phyloP scores from a whole-genome alignment of 2,888 invertebrate species.

The Plusia festucae region DNA sequence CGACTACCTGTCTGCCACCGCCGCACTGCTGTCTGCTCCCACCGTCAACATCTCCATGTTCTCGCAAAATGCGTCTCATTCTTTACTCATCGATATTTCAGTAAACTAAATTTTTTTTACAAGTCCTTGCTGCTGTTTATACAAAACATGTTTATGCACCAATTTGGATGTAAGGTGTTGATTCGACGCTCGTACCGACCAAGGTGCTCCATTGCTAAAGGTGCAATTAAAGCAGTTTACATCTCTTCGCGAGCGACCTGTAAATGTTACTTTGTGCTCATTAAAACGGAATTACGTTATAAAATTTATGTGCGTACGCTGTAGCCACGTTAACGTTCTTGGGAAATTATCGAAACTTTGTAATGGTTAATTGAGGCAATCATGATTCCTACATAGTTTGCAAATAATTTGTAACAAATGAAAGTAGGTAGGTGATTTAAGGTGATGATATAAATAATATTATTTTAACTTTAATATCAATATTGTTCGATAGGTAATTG shows the following conservation, averaged over 20 bases:
- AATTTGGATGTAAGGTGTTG: constrained; percentile 78
- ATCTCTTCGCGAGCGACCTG: constrained; percentile 83
- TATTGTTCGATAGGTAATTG: constrained; percentile 3
- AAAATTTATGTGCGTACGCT: constrained; percentile 80
- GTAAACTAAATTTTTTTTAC: constrained; percentile 50
- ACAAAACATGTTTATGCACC: constrained; percentile 66
- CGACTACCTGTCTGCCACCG: constrained; percentile 73
- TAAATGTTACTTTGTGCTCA: constrained; percentile 83
- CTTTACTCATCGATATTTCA: constrained; percentile 62
- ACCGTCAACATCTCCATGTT: constrained; percentile 66
- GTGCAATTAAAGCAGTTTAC: constrained; percentile 83
- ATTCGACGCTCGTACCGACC: constrained; percentile 72
- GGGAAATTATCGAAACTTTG: constrained; percentile 78
- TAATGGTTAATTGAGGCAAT: constrained; percentile 56
- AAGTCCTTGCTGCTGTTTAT: constrained; percentile 64
- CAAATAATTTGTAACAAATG: constrained; percentile 17
- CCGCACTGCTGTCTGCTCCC: constrained; percentile 66
- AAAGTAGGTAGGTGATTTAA: constrained; percentile 13
- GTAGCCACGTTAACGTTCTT: constrained; percentile 74
- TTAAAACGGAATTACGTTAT: constrained; percentile 84
- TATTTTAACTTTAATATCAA: background rate
- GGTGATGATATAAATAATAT: constrained; percentile 6
- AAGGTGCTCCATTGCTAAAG: constrained; percentile 70
- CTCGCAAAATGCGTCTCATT: constrained; percentile 59
- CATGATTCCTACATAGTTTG: constrained; percentile 14